phyloP scores from a whole-genome alignment of 2,888 invertebrate genomes.

The Agrotis puta region DNA sequence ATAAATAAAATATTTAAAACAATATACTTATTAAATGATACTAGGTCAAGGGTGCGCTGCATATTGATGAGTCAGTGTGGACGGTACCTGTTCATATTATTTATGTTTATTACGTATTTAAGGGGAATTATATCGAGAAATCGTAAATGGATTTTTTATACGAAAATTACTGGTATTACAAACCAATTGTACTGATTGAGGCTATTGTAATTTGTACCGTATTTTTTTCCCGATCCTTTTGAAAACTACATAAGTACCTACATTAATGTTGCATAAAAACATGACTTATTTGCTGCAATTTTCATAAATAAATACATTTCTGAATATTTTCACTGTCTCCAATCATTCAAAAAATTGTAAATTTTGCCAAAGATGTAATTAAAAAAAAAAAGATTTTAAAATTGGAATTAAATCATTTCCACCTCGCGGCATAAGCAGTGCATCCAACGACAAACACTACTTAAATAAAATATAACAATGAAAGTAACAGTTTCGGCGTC shows the following conservation, averaged over 20 bases:
- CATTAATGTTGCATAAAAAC: no score
- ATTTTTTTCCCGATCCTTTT: not conserved
- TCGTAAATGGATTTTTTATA: slow-evolving; percentile 2
- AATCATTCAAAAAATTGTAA: no score
- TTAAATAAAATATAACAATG: slow-evolving; percentile 29
- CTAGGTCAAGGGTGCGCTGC: slow-evolving; percentile 58
- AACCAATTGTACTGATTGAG: not conserved
- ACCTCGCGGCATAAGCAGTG: no score
- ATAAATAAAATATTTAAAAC: slow-evolving; percentile 15
- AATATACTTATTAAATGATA: slow-evolving; percentile 26
- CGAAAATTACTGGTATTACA: not conserved
- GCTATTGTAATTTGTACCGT: not conserved
- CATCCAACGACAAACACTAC: not conserved
- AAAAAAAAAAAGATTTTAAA: not conserved
- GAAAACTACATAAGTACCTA: not conserved
- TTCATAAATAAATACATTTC: not conserved
- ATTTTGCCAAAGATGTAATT: no score
- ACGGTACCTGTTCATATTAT: slow-evolving; percentile 53
- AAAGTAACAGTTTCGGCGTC: slow-evolving; percentile 34
- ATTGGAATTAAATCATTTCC: not conserved
- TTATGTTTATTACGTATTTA: slow-evolving; percentile 7
- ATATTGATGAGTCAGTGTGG: slow-evolving; percentile 60
- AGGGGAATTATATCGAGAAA: slow-evolving; percentile 18
- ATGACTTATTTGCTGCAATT: no score
- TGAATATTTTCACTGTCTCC: not conserved